Evolutionary conservation across 2,113 vertebrate species (phyloP).

Genomic region (Setophaga coronata): DNA sequence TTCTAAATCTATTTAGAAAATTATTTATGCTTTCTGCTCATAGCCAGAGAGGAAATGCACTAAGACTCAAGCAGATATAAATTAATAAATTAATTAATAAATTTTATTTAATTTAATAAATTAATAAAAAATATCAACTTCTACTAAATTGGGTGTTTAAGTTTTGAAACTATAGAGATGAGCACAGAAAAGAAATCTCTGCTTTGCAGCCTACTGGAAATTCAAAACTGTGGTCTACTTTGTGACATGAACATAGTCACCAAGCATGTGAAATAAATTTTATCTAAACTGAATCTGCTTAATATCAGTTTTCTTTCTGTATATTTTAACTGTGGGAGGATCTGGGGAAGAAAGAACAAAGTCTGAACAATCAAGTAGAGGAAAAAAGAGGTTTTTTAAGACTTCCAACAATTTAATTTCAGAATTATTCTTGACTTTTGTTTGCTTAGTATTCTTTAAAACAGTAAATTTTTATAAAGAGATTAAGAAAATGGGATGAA

Average conservation of each 20-base stretch:
- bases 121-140: not conserved
- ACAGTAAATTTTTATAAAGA: not conserved
- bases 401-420: not conserved
- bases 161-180: not conserved
- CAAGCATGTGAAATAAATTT: not conserved
- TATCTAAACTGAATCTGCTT: not conserved
- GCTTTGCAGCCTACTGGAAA: not conserved
- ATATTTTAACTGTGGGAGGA: not conserved
- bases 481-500: not conserved
- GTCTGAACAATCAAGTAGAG: not conserved
- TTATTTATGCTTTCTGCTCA: not conserved
- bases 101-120: not conserved
- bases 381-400: not conserved
- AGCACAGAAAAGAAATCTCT: not conserved
- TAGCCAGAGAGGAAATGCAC: not conserved
- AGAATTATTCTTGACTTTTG: not conserved
- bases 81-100: no score
- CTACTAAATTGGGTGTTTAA: not conserved
- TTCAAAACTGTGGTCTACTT: not conserved
- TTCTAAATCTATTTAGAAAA: not conserved
- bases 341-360: not conserved
- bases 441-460: not conserved
- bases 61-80: not conserved
- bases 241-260: not conserved
- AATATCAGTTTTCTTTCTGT: not conserved